A percentile compares a stretch with the other conserved stretches of the same genome.
These are phyloP conservation scores for Caenorhabditis sp. DNA, from an alignment of 2,888 invertebrate genomes.

Conservation along the genomic window DNA sequence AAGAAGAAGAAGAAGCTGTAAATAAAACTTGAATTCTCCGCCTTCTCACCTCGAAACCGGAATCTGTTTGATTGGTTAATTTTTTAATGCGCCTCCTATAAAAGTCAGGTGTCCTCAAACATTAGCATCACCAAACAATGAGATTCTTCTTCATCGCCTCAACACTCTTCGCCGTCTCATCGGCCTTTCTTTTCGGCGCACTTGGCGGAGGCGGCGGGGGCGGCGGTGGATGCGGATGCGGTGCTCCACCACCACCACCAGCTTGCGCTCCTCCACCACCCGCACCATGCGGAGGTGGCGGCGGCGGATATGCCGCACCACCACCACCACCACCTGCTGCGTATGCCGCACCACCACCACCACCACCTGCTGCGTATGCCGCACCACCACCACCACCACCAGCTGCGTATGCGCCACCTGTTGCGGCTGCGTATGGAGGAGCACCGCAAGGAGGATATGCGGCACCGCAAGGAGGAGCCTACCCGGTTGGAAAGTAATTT, in stretches of 20 bases:
- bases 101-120: background rate
- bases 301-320: background rate
- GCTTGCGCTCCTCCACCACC: slow-evolving; percentile 40
- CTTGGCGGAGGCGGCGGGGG: slow-evolving; percentile 18
- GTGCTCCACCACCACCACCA: slow-evolving; percentile 42
- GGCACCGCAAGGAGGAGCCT: slow-evolving; percentile 36
- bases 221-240: slow-evolving; percentile 41
- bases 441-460: slow-evolving; percentile 26
- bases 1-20: background rate
- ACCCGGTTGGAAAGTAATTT: slow-evolving; percentile 34
- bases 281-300: slow-evolving; percentile 21
- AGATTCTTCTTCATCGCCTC: slow-evolving; percentile 38
- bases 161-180: slow-evolving; percentile 31
- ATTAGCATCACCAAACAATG: slow-evolving; percentile 11
- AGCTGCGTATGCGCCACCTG: slow-evolving; percentile 5
- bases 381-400: slow-evolving; percentile 4
- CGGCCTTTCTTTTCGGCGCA: slow-evolving; percentile 41
- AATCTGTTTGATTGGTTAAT: background rate
- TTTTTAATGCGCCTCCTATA: background rate
- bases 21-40: background rate
- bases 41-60: background rate
- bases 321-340: slow-evolving; percentile 2
- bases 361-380: slow-evolving; percentile 5
- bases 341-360: slow-evolving; percentile 7
- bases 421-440: no score